Conservation (phyloP, 2,113 vertebrate genomes). For the Thalassarche chlororhynchos region DNA sequence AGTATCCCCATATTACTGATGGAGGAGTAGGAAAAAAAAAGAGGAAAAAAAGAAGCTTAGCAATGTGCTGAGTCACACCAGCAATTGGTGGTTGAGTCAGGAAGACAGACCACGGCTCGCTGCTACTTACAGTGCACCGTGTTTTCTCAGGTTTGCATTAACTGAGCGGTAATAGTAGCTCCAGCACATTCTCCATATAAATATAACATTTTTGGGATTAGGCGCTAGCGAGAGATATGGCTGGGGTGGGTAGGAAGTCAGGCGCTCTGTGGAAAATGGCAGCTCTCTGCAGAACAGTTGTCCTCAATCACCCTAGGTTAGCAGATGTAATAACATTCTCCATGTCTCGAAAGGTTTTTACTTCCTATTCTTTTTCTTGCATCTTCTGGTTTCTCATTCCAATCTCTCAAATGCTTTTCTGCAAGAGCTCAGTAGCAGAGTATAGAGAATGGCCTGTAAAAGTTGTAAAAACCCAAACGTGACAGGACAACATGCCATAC, state of each 20-base stretch:
- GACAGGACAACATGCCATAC: background rate
- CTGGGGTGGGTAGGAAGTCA: background rate
- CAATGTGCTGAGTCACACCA: background rate
- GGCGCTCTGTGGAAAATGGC: background rate
- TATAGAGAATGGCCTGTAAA: background rate
- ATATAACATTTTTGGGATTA: background rate
- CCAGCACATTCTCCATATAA: background rate
- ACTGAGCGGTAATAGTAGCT: background rate
- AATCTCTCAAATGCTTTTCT: background rate
- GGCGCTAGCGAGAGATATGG: background rate
- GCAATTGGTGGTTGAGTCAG: background rate
- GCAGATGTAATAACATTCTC: background rate
- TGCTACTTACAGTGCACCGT: background rate
- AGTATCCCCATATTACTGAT: background rate
- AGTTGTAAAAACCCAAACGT: background rate
- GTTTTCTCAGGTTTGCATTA: background rate
- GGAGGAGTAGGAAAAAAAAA: background rate
- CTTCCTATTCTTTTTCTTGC: background rate
- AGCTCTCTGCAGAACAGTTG: background rate
- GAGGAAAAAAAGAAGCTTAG: background rate
- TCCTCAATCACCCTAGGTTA: background rate
- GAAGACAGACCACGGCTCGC: background rate
- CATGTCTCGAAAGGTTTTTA: background rate
- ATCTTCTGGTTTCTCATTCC: background rate
- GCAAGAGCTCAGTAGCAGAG: background rate